Evolutionary conservation across 2,113 vertebrate genomes (phyloP), one percentile per base, ranked within the genome.

Genomic region (Tringa solitaria): DNA sequence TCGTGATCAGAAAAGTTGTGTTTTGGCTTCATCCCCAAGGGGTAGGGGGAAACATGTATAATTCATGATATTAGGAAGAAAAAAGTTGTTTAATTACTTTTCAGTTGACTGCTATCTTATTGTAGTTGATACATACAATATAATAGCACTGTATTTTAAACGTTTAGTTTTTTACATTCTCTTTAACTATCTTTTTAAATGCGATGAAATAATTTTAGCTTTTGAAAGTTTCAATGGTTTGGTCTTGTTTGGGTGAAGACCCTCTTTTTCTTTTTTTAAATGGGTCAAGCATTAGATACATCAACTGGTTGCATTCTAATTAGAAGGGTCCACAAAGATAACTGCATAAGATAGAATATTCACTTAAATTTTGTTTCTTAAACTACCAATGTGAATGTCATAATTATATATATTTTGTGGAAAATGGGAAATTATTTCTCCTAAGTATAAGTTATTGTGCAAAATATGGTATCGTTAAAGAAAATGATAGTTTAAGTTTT

Each of bases 371-470:
- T 98, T 96, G 97, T 97, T 97, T 97, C 97, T 96, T 97, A 96
- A 97, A 97, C 96, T 97, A 98, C 97, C 97, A 97, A 97, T 98
- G 98, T 98, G 98, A 98, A 98, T 98, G 98, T 98, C 97, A 97
- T 98, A 96, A 98, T 98, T 98, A 98, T 98, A 98, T 98, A 98
- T 98, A 96, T 98, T 98, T 98, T 98, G 97, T 97, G 98, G 97
- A 97, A 98, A 97, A 97, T 83, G 91, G 94, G 91, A 96, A 97
- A 95, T 97, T 97, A 97, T 97, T 97, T 98, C 97, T 98, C 96
- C 95, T 98, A 95, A 97, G 97, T 98, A 97, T 98, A 98, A 98
- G 97, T 98, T 98, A 98, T 98, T 98, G 98, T 98, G 98, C 97
- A 98, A 98, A 98, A 95, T 97, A 98, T 95, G 96, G 97, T 98